These are phyloP conservation scores for Suricata suricatta DNA, from an alignment of 2,113 vertebrate genomes.

Conservation along the genomic window DNA sequence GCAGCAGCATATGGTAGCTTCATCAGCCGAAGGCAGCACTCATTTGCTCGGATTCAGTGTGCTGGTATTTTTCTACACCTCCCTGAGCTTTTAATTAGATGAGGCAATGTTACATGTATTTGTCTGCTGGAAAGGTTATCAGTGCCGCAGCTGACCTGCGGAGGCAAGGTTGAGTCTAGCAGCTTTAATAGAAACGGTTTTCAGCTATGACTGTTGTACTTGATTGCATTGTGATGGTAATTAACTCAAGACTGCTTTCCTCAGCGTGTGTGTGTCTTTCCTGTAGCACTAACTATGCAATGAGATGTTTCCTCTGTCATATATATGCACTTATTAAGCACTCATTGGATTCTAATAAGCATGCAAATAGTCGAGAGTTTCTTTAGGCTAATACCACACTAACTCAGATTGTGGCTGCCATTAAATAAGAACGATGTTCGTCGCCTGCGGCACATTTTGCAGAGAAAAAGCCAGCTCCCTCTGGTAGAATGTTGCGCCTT, in stretches of 20 bases:
- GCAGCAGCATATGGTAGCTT: conserved; percentile 83
- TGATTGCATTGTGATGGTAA: conserved; percentile 90
- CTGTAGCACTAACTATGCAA: conserved; percentile 83
- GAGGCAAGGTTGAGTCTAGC: conserved; percentile 84
- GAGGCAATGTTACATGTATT: conserved; percentile 88
- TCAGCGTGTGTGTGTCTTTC: conserved; percentile 76
- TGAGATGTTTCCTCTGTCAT: conserved; percentile 85
- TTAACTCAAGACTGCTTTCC: conserved; percentile 85
- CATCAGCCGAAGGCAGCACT: conserved; percentile 85
- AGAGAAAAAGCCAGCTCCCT: conserved; percentile 38
- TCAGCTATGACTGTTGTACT: conserved; percentile 85
- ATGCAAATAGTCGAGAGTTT: conserved; percentile 86
- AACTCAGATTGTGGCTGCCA: conserved; percentile 73
- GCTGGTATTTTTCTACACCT: conserved; percentile 87
- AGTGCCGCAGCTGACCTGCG: conserved; percentile 86
- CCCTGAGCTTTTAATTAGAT: conserved; percentile 91
- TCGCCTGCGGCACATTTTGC: conserved; percentile 69
- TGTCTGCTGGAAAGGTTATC: conserved; percentile 90
- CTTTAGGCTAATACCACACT: conserved; percentile 81
- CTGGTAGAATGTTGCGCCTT: conserved; percentile 20
- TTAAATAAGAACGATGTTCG: conserved; percentile 75
- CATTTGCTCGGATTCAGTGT: conserved; percentile 83
- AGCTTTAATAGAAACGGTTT: conserved; percentile 87
- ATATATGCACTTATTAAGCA: conserved; percentile 85
- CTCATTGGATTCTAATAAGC: conserved; percentile 85